Evolutionary conservation across 2,888 invertebrate species (phyloP).

Genomic region (Abrostola triplasia): DNA sequence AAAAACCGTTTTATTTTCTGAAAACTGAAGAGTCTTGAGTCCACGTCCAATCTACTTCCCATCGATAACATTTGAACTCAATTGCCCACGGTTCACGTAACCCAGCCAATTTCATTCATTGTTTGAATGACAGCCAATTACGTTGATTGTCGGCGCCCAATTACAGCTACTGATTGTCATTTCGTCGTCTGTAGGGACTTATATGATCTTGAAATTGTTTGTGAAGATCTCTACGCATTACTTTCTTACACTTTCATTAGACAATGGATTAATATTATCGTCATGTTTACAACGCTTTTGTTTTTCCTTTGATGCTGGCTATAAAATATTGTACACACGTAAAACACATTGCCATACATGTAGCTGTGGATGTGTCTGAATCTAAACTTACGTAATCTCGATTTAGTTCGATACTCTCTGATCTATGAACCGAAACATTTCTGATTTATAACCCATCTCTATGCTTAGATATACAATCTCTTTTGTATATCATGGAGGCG

Average conservation of each 20-base stretch:
- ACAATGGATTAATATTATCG: constrained; percentile 3
- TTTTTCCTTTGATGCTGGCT: constrained; percentile 26
- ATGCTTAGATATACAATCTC: constrained; percentile 30
- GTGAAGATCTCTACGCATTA: neutral
- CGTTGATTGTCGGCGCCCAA: constrained; percentile 38
- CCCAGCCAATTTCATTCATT: constrained; percentile 52
- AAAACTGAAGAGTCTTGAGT: constrained; percentile 13
- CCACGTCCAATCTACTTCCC: constrained; percentile 38
- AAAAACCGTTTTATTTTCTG: constrained; percentile 34
- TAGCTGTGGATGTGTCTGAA: constrained; percentile 25
- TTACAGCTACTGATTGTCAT: constrained; percentile 33
- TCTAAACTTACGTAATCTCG: constrained; percentile 26
- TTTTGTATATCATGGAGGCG: constrained; percentile 39
- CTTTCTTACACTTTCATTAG: neutral
- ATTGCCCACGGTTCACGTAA: constrained; percentile 42
- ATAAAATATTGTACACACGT: constrained; percentile 43
- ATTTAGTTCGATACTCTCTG: constrained; percentile 22
- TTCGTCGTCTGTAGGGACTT: constrained; percentile 1
- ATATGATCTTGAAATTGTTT: neutral
- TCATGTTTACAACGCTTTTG: constrained; percentile 15
- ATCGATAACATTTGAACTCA: constrained; percentile 55
- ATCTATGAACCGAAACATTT: constrained; percentile 46
- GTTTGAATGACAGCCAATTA: constrained; percentile 47
- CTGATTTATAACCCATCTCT: constrained; percentile 38
- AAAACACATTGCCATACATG: constrained; percentile 18